Evolutionary conservation across 1,140 invertebrate species (phyloP).

Genomic region (Pantala flavescens): DNA sequence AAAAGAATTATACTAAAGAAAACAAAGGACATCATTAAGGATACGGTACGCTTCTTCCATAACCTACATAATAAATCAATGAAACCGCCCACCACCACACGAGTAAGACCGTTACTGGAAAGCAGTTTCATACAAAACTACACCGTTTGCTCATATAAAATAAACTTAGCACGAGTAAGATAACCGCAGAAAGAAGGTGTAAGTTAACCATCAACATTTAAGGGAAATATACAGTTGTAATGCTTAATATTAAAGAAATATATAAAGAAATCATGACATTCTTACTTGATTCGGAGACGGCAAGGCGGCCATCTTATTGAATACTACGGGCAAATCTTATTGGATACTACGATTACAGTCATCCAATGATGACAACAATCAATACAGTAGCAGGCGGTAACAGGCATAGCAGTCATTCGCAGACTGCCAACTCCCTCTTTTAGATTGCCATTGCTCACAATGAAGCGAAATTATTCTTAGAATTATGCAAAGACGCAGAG

Average conservation of each 20-base stretch:
- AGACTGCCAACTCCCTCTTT: not conserved
- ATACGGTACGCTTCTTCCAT: not conserved
- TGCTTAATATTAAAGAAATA: constrained; percentile 16
- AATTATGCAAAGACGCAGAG: too few relatives aligned
- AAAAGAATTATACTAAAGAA: not conserved
- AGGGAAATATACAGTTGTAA: not conserved
- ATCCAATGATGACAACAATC: constrained; percentile 14
- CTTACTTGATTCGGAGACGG: constrained; percentile 56
- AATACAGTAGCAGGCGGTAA: constrained; percentile 12
- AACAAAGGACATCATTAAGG: not conserved
- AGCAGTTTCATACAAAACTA: not conserved
- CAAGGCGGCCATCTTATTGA: constrained; percentile 52
- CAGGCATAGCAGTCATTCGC: not conserved
- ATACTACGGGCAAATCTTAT: constrained; percentile 15
- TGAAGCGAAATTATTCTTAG: too few relatives aligned
- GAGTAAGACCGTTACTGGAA: not conserved
- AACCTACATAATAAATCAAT: constrained; percentile 1
- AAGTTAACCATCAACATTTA: not conserved
- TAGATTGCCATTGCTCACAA: not conserved
- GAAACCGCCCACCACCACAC: not conserved
- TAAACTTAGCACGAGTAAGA: too few relatives aligned
- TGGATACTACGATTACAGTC: constrained; percentile 5
- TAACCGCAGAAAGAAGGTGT: not conserved
- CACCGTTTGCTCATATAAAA: not conserved
- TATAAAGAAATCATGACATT: constrained; percentile 24